Percentiles rank a stretch among this genome's conserved stretches.
Conservation (phyloP, 2,113 vertebrate genomes). For the Pseudorhombus dupliciocellatus region DNA sequence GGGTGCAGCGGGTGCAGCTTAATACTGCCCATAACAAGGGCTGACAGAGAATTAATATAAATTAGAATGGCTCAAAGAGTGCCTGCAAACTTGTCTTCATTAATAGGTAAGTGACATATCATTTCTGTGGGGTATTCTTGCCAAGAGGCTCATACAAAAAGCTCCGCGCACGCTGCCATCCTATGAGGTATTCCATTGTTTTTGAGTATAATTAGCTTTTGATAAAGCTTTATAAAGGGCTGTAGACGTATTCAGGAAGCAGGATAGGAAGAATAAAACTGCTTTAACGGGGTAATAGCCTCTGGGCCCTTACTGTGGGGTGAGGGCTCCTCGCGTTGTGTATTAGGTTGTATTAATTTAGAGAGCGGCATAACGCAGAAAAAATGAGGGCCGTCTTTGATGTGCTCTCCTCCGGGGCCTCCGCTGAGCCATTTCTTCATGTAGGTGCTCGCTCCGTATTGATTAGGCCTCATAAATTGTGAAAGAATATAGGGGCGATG, state of each 20-base stretch:
- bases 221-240: constrained; percentile 58
- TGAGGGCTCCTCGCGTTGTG: constrained; percentile 59
- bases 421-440: constrained; percentile 64
- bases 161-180: constrained; percentile 40
- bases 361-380: constrained; percentile 66
- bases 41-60: constrained; percentile 81
- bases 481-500: constrained; percentile 73
- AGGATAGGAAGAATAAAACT: constrained; percentile 58
- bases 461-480: constrained; percentile 79
- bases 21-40: constrained; percentile 76
- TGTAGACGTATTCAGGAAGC: constrained; percentile 38
- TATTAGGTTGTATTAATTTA: constrained; percentile 73
- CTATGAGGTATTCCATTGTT: constrained; percentile 68
- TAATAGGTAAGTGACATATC: constrained; percentile 78
- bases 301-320: constrained; percentile 28
- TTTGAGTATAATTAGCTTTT: constrained; percentile 71
- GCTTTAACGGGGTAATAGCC: constrained; percentile 54
- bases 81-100: constrained; percentile 79
- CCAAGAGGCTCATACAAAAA: constrained; percentile 55
- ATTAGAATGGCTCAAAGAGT: constrained; percentile 76
- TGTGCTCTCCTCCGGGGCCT: constrained; percentile 62
- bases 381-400: constrained; percentile 52
- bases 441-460: constrained; percentile 77
- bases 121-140: constrained; percentile 60
- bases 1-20: constrained; percentile 62